Base-by-base conservation (phyloP, 2,113 vertebrate genomes). In the Tapirus terrestris region DNA sequence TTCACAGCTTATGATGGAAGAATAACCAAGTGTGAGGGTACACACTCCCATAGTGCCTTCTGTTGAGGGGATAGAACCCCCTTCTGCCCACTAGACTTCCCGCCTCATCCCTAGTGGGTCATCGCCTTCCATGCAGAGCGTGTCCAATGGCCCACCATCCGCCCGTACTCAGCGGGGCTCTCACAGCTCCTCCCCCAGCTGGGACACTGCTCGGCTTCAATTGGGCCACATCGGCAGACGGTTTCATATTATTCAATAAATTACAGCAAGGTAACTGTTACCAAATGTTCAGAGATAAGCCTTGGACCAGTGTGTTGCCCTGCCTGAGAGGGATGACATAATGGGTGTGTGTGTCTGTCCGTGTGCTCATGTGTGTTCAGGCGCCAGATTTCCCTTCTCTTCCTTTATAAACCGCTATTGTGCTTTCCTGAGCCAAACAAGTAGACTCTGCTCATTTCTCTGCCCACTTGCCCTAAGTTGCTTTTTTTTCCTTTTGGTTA, bases 241-340 rank as follows among this genome's bases (percentile, higher is more conserved):
- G 39, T 36, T 80, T 94, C 63, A 20, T 45, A 45, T 80, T 79
- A 67, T 56, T 91, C 84, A 75, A 4, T 96, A 88, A 75, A 58
- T 88, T 51, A 83, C 89, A 72, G 33, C 92, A 79, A 83, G 70
- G 68, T 87, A 80, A 76, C 79, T 60, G 18, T 65, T 97, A 92
- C 95, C 91, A 90, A 76, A 83, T 75, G 83, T 87, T 83, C 31
- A 12, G 51, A 87, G 80, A 79, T 70, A 68, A 96, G 56, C 68
- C 48, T 16, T 23, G 72, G n/a, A 43, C 82, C 58, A 29, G 6
- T 13, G 31, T 27, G 36, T 39, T 48, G 39, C 51, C 58, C 11
- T 48, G 11, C 20, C 33, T 0, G 3, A 21, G 60, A 25, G 56
- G 70, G 72, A 29, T 61, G 72, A 80, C 73, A 0, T 43, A 2